Base-by-base conservation (phyloP, 2,113 vertebrate species). In the Xerus inauris region DNA sequence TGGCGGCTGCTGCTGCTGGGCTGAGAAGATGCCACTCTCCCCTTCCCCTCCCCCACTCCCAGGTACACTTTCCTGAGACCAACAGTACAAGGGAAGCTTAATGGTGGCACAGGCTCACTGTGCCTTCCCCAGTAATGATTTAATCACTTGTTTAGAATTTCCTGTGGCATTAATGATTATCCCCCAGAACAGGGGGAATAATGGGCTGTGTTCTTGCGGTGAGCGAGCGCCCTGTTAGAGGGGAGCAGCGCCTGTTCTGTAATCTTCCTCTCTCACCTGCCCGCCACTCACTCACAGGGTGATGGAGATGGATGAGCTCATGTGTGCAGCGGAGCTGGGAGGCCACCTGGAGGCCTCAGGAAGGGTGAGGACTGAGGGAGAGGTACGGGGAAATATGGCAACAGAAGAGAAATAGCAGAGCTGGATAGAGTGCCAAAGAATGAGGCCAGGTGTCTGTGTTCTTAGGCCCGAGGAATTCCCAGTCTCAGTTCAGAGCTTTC, bases 111-210 rank as follows among this genome's bases (percentile, higher is more conserved):
- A 45, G 65, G 64, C 51, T 95, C 1, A 0, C 87, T 54, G 87
- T 0, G 22, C 84, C 89, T 91, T 96, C 84, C 87, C 88, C 80
- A 87, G 75, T 90, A 96, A 96, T 97, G 96, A 97, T 96, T 97
- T 96, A 97, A 98, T 96, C 54, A 0, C 95, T 95, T 94, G 94
- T 94, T 97, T 96, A 97, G 96, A 97, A 95, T 96, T 97, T 98
- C 95, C 97, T 95, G 94, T 97, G 95, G 94, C 92, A 97, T 96
- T 97, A 96, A 95, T 97, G 97, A 97, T 97, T 64, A 96, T 88
- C 57, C 91, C 80, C 84, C n/a, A 87, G 84, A 95, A 98, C 62
- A 47, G 75, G 89, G 87, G 83, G 54, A 87, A 88, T 97, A 97
- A 97, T 94, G 94, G 97, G 71, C 89, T 96, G 42, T 19, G 32